These are phyloP conservation scores for Drosophila mimica DNA, from an alignment of 2,888 invertebrate genomes.

Conservation along the genomic window DNA sequence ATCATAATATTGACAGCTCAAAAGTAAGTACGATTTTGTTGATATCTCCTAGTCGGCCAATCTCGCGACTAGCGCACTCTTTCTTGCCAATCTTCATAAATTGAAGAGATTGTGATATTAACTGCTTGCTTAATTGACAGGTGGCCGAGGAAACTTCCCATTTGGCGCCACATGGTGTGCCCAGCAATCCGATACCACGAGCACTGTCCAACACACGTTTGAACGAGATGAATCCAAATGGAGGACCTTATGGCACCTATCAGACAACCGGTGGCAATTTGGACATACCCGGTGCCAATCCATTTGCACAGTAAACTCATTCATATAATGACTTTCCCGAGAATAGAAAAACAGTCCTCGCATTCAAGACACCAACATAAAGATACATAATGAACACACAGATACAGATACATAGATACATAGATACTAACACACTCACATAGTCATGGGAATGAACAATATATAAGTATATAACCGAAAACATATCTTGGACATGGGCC, in stretches of 20 bases:
- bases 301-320: conserved; percentile 84
- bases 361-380: conserved; percentile 19
- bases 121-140: conserved; percentile 54
- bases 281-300: conserved; percentile 88
- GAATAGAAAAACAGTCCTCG: conserved; percentile 41
- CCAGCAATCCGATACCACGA: conserved; percentile 95
- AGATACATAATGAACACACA: conserved; percentile 5
- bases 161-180: conserved; percentile 97
- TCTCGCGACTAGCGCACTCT: conserved; percentile 2
- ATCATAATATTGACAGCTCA: background rate
- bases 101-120: background rate
- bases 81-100: background rate
- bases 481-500: conserved; percentile 81
- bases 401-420: conserved; percentile 3
- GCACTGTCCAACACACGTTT: conserved; percentile 93
- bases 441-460: conserved; percentile 33
- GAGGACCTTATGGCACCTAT: conserved; percentile 88
- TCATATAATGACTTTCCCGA: conserved; percentile 12
- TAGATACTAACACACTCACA: conserved; percentile 23
- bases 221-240: conserved; percentile 91
- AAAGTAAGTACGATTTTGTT: background rate
- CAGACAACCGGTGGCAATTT: conserved; percentile 89
- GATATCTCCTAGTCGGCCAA: background rate
- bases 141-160: conserved; percentile 90
- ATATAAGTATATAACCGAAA: conserved; percentile 68